Evolutionary conservation across 2,797 vertebrate genomes (phyloP).

Genomic region (Darevskia nairensis): DNA sequence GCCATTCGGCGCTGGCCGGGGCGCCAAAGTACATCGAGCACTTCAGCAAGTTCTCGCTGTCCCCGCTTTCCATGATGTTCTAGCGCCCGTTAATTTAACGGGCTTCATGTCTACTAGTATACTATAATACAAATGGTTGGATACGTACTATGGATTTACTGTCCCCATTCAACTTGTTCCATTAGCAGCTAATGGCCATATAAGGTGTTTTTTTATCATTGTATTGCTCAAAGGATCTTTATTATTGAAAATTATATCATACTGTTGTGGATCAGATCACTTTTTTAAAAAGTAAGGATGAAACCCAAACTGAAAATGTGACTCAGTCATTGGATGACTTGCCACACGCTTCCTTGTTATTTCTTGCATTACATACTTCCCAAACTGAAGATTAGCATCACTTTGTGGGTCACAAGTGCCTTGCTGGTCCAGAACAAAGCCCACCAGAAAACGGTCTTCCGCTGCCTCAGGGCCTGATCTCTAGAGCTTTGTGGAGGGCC

Average conservation of each 20-base stretch:
- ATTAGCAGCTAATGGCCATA: conserved; percentile 71
- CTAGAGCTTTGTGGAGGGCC: no score
- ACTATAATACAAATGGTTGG: conserved; percentile 71
- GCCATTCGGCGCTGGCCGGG: no score
- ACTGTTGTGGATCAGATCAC: conserved; percentile 43
- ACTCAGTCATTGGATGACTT: conserved; percentile 41
- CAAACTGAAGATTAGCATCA: not conserved
- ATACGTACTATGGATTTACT: conserved; percentile 66
- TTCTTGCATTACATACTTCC: not conserved
- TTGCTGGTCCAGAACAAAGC: not conserved
- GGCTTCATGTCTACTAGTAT: conserved; percentile 24
- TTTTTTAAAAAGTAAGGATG: conserved; percentile 47
- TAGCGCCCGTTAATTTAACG: no score
- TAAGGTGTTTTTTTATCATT: conserved; percentile 57
- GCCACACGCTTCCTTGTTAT: not conserved
- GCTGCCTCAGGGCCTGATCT: no score
- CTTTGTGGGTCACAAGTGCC: not conserved
- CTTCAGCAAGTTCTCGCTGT: no score
- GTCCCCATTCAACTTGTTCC: conserved; percentile 70
- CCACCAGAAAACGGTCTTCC: no score
- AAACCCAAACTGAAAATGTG: conserved; percentile 59
- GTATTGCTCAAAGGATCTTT: conserved; percentile 58
- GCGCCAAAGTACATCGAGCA: no score
- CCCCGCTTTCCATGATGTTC: no score
- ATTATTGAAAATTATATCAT: conserved; percentile 59